Base-by-base conservation (phyloP, 2,888 invertebrate species). In the Leptopilina drosophilae region DNA sequence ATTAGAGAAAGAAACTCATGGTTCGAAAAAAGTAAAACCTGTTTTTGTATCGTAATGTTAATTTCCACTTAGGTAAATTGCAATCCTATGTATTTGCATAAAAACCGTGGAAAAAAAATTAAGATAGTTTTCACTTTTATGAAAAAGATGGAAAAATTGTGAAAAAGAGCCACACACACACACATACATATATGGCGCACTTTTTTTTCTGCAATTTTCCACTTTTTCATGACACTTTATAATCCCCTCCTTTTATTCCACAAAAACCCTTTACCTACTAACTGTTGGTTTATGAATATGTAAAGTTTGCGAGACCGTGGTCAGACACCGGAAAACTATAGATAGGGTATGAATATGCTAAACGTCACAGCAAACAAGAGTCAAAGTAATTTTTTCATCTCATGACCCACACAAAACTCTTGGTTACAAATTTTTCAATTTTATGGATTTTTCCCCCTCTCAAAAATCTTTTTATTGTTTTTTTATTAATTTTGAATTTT, bases 261-360 rank as follows among this genome's bases (percentile, higher is more conserved):
- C 53, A 33, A 73, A 20, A 73, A 56, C 73, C 73, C 73, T 73
- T 73, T 33, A 73, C 73, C 73, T 73, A 73, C 40, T 73, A 73
- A 73, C 53, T 73, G 77, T 80, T 80, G 81, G 83, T 84, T 88
- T 88, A 89, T 89, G 89, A 89, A 89, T 89, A 89, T 88, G 87
- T 86, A 89, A 83, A 80, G 80, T 82, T 84, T 82, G 81, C 81
- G 83, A 83, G 87, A 84, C 85, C 85, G 85, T 88, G 88, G 88
- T 89, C 89, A 88, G 89, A 88, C 87, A 88, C 86, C 86, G 88
- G 88, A 88, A 89, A 89, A 88, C 86, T 87, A 84, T 78, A 82
- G 82, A 86, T 84, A 86, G 77, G 78, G 82, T 84, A 88, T 89
- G 89, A 89, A 89, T 89, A 89, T 89, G 88, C 86, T 89, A 89